Evolutionary conservation across 2,113 vertebrate genomes (phyloP).

Genomic region (Halcyon malimbica): DNA sequence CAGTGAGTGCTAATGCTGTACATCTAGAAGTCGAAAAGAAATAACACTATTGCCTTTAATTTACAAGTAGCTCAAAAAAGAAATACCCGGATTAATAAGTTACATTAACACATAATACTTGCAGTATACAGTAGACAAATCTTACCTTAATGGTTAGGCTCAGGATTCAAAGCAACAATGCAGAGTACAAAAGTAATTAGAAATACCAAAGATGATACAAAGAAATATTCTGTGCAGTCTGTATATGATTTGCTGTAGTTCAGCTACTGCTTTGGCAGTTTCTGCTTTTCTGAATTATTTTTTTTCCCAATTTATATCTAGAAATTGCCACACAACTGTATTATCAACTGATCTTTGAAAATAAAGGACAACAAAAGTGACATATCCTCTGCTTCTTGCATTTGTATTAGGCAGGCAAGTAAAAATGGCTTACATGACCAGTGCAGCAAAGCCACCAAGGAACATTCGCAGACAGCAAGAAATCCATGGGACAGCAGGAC

Average conservation of each 20-base stretch:
- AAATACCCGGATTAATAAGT: background rate
- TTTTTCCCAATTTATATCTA: background rate
- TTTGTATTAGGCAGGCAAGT: conserved; percentile 80
- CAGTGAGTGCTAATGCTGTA: background rate
- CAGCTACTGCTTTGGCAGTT: background rate
- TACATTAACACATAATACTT: background rate
- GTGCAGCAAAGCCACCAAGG: conserved; percentile 81
- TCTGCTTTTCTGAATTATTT: background rate
- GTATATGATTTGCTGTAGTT: background rate
- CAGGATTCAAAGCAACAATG: background rate
- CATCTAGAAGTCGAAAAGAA: background rate
- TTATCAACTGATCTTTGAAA: background rate
- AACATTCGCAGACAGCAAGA: conserved; percentile 76
- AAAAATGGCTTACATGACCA: conserved; percentile 85
- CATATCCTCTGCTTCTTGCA: background rate
- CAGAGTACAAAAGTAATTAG: background rate
- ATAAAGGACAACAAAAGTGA: background rate
- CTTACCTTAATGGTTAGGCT: background rate
- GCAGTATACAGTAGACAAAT: background rate
- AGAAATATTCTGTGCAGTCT: background rate
- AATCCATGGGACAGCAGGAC: conserved; percentile 74
- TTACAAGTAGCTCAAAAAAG: background rate
- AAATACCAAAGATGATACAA: background rate
- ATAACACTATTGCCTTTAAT: background rate
- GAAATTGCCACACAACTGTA: background rate